Base-by-base conservation (phyloP, 2,797 vertebrate species). In the Rhabdomys pumilio region DNA sequence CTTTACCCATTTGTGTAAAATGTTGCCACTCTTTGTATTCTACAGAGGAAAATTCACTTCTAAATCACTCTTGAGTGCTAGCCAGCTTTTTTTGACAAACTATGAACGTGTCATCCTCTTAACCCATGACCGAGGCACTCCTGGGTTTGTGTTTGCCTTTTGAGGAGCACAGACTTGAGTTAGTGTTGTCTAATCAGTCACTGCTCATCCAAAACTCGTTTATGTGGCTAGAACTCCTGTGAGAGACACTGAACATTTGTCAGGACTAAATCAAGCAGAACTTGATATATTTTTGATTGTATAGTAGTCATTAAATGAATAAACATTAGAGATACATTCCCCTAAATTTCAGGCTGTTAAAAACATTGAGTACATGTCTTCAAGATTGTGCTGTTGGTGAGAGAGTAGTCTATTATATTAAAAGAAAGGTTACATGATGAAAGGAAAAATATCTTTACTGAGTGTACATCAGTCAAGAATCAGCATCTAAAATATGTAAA, bases 371-470 rank as follows among this genome's bases (percentile, higher is more conserved):
- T 91, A 63, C 55, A 87, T 80, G 31, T 92, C 69, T 77, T 67
- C 17, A 72, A 75, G 65, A 79, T 26, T 41, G 4, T 87, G 29
- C 29, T 53, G 57, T 50, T 34, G 59, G 20, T 67, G 41, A 72
- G 15, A 55, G 89, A 96, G 57, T 47, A 61, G 61, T 88, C 63
- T 61, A 59, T 96, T 95, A 63, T 22, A 63, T 96, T 13, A 61
- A 76, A 22, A 31, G 6, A 59, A 17, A 20, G 26, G 38, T 22
- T 44, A 89, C 1, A 61, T 15, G 34, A 44, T 76, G 17, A 44
- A 29, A 76, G 38, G 14, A 47, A 44, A 34, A 75, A 44, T 15
- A 75, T n/a, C 55, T 77, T 89, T 61, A 19, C 72, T 77, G 38
- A 76, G 38, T 73, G 31, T 1, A 10, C 29, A 24, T 76, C 29